Evolutionary conservation across 2,113 vertebrate genomes (phyloP), one percentile per base, ranked within the genome.

Genomic region (Platichthys stellatus): DNA sequence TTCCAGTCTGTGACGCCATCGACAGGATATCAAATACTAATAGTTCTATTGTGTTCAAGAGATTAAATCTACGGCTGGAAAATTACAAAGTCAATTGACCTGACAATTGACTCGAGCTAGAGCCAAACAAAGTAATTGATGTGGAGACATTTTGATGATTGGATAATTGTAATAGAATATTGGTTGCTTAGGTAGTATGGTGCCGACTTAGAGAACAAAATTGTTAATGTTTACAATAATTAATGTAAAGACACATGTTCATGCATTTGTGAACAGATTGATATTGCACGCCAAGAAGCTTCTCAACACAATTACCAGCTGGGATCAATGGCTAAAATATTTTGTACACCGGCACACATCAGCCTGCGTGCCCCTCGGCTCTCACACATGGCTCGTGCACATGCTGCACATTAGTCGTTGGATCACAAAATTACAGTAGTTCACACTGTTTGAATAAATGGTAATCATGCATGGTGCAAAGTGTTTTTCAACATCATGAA

Each of bases 391-490:
- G 72, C 75, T 74, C 67, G 70, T 26, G 51, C 89, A 81, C 80
- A 87, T 80, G 84, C 74, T 72, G 72, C 76, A 77, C 83, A 83
- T 84, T 75, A 85, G 72, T 21, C 68, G 5, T 47, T 74, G 77
- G 74, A 83, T 88, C 81, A 72, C 81, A 80, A n/a, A 57, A 85
- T 84, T 76, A 80, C 63, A 77, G 75, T 43, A 24, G 69, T 74
- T 84, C 78, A 76, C 63, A 49, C 26, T 5, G 64, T 78, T 65
- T 87, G 80, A 88, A 75, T 69, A 72, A 74, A 69, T 63, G 35
- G 81, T 81, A 90, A 86, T 85, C 86, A 80, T 82, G 87, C 89
- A 85, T 86, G 84, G 70, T 84, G 69, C 70, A 72, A 84, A 87
- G 83, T 76, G 86, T 75, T 88, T 88, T 78, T 77, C 84, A 83